Evolutionary conservation across 2,888 invertebrate species (phyloP).

Genomic region (Ochlodes sylvanus): DNA sequence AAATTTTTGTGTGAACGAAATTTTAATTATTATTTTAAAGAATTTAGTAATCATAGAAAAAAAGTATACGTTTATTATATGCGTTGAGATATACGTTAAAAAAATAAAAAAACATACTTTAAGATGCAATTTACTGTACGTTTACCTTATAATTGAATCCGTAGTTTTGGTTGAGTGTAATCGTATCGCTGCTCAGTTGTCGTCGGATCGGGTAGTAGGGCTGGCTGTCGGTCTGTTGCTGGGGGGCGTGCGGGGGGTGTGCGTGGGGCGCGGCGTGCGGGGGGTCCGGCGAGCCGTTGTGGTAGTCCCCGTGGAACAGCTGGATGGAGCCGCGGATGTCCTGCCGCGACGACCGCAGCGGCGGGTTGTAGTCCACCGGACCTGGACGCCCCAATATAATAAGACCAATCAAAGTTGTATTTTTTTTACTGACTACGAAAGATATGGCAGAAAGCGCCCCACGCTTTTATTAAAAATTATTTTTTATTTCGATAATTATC

Average conservation of each 20-base stretch:
- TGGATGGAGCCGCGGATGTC: constrained; percentile 90
- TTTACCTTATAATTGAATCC: constrained; percentile 57
- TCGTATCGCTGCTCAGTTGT: constrained; percentile 86
- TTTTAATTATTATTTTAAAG: no score
- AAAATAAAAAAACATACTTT: no score
- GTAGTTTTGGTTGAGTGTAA: constrained; percentile 68
- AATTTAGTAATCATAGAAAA: no score
- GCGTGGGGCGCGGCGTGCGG: constrained; percentile 57
- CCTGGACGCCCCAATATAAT: constrained; percentile 58
- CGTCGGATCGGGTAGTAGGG: constrained; percentile 69
- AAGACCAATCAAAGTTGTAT: no score
- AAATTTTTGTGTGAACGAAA: no score
- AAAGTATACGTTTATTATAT: no score
- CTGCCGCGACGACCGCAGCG: constrained; percentile 90
- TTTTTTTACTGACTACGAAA: no score
- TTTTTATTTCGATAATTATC: no score
- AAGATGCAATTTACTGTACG: no score
- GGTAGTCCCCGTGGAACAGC: constrained; percentile 86
- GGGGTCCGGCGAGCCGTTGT: constrained; percentile 71
- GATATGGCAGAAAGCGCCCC: no score
- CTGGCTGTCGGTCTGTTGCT: constrained; percentile 3
- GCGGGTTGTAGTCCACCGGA: constrained; percentile 87
- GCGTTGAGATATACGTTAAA: no score
- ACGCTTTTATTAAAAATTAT: no score
- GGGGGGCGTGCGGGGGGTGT: constrained; percentile 61